These are phyloP conservation scores for Oxytorus armatus DNA, from an alignment of 2,888 invertebrate species.

Conservation along the genomic window DNA sequence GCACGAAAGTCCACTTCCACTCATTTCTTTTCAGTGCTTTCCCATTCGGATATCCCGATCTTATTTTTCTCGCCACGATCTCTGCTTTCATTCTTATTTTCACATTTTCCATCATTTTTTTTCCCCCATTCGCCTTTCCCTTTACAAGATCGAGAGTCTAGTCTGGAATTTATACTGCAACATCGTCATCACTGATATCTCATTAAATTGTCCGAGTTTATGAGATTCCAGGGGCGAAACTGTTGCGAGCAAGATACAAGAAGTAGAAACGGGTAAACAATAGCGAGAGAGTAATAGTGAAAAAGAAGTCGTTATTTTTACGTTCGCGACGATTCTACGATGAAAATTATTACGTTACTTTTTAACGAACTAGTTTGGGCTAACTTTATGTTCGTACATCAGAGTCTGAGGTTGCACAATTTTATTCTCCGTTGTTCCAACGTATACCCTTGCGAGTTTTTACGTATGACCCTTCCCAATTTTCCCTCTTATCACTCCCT, in stretches of 20 bases:
- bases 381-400: no score
- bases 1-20: neutral
- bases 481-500: no score
- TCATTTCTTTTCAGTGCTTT: neutral
- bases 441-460: no score
- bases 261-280: neutral
- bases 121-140: neutral
- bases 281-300: neutral
- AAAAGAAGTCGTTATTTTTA: slow-evolving; percentile 47
- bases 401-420: no score
- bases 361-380: no score
- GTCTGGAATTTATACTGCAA: slow-evolving; percentile 25
- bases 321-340: neutral
- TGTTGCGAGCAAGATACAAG: neutral
- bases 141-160: neutral
- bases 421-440: no score
- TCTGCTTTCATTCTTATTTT: neutral
- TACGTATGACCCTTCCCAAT: no score
- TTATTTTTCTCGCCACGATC: slow-evolving; percentile 20
- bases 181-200: slow-evolving; percentile 41
- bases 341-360: no score
- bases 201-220: slow-evolving; percentile 43
- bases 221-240: neutral
- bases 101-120: neutral
- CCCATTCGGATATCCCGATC: neutral